Evolutionary conservation across 2,113 vertebrate species (phyloP).

Genomic region (Hiodon tergisus): DNA sequence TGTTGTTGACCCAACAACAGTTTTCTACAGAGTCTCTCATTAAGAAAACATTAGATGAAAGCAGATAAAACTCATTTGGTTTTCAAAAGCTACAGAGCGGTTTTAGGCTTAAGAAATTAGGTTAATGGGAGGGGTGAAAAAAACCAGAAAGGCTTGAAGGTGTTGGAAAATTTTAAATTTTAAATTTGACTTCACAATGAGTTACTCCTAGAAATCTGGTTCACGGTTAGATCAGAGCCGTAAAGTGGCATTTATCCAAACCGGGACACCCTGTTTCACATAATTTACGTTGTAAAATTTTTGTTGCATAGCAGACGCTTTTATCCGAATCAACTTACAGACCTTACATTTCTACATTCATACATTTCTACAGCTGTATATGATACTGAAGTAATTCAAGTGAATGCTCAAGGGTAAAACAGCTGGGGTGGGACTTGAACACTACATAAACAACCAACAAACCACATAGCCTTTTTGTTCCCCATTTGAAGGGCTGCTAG

Average conservation of each 20-base stretch:
- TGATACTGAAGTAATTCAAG: not conserved
- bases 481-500: too few species aligned
- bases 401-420: not conserved
- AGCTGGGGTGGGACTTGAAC: not conserved
- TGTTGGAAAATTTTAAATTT: not conserved
- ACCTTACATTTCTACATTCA: too few species aligned
- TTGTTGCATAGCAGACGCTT: not conserved
- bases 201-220: too few species aligned
- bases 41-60: slow-evolving; percentile 11
- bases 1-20: too few species aligned
- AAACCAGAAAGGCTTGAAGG: slow-evolving; percentile 23
- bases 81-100: slow-evolving; percentile 27
- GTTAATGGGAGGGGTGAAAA: slow-evolving; percentile 20
- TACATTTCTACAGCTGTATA: too few species aligned
- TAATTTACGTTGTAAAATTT: not conserved
- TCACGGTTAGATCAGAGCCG: too few species aligned
- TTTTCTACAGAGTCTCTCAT: not conserved
- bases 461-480: too few species aligned
- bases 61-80: slow-evolving; percentile 2
- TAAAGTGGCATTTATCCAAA: too few species aligned
- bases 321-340: not conserved
- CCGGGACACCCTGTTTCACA: too few species aligned
- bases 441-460: too few species aligned
- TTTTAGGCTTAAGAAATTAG: slow-evolving; percentile 27
- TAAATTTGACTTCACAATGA: not conserved